phyloP scores from a whole-genome alignment of 2,797 vertebrate species.

The Adrianichthys oophorus region DNA sequence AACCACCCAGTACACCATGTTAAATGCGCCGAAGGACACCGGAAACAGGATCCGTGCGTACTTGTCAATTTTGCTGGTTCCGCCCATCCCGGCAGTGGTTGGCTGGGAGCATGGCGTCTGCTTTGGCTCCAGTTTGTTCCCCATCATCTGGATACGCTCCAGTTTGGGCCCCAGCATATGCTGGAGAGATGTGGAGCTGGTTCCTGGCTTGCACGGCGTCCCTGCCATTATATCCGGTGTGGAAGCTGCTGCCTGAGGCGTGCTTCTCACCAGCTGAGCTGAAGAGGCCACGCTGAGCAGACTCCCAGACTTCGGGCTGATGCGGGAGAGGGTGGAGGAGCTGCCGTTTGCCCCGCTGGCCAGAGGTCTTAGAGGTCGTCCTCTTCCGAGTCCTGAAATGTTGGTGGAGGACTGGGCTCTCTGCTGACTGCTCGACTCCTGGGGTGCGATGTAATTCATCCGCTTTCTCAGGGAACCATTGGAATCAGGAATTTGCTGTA shows the following conservation, averaged over 20 bases:
- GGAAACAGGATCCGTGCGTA: conserved; percentile 98
- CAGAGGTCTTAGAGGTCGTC: conserved; percentile 64
- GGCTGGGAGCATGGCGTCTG: conserved; percentile 76
- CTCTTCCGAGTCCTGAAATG: conserved; percentile 57
- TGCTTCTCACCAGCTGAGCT: conserved; percentile 79
- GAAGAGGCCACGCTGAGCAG: conserved; percentile 78
- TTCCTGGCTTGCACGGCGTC: conserved; percentile 67
- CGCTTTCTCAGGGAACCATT: conserved; percentile 94
- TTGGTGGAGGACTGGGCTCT: conserved; percentile 82
- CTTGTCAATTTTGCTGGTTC: conserved; percentile 99
- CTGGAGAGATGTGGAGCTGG: conserved; percentile 79
- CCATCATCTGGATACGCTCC: conserved; percentile 86
- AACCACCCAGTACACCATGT: conserved; percentile 99
- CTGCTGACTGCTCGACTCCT: conserved; percentile 76
- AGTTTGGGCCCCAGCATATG: conserved; percentile 86
- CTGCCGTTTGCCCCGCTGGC: conserved; percentile 69
- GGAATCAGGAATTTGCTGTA: conserved; percentile 84
- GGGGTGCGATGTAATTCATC: conserved; percentile 82
- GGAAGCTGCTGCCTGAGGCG: conserved; percentile 80
- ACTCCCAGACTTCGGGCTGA: conserved; percentile 89
- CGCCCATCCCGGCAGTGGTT: conserved; percentile 76
- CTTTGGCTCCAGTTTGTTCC: conserved; percentile 79
- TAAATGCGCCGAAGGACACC: conserved; percentile 96
- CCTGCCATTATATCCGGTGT: conserved; percentile 81
- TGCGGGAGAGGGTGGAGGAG: conserved; percentile 79